Percentiles rank a stretch among this genome's conserved stretches.
Conservation (phyloP, 2,888 invertebrate species). For the Flexamia atlantica region DNA sequence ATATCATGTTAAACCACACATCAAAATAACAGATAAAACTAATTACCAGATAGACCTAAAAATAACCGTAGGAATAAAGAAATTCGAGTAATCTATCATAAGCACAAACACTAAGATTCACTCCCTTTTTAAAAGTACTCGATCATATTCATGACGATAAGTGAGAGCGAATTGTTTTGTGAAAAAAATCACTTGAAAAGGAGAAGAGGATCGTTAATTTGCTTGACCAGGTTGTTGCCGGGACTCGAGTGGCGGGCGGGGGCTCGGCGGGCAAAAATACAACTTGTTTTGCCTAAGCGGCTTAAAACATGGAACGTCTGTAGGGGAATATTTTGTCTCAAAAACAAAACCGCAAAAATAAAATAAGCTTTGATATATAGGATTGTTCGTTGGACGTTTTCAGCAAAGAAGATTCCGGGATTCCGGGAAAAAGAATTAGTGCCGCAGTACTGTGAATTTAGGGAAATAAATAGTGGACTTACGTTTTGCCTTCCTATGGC, state of each 20-base stretch:
- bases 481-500: slow-evolving; percentile 47
- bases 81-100: too few relatives aligned
- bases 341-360: slow-evolving; percentile 66
- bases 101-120: not conserved
- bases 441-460: slow-evolving; percentile 50
- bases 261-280: slow-evolving; percentile 60
- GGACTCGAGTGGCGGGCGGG: slow-evolving; percentile 41
- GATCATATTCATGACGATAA: not conserved
- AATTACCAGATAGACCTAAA: too few relatives aligned
- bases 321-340: slow-evolving; percentile 63
- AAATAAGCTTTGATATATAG: slow-evolving; percentile 66
- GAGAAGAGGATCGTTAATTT: slow-evolving; percentile 49
- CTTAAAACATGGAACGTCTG: slow-evolving; percentile 63
- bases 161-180: not conserved
- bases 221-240: slow-evolving; percentile 47
- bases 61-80: too few relatives aligned
- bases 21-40: too few relatives aligned
- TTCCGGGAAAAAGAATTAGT: slow-evolving; percentile 64
- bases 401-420: slow-evolving; percentile 64
- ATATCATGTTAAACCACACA: too few relatives aligned
- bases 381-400: slow-evolving; percentile 62
- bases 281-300: slow-evolving; percentile 64
- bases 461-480: slow-evolving; percentile 54
- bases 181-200: slow-evolving; percentile 10
- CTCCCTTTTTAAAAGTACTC: not conserved